These are phyloP conservation scores for Podarcis lilfordi DNA, from an alignment of 2,797 vertebrate genomes.

Conservation along the genomic window DNA sequence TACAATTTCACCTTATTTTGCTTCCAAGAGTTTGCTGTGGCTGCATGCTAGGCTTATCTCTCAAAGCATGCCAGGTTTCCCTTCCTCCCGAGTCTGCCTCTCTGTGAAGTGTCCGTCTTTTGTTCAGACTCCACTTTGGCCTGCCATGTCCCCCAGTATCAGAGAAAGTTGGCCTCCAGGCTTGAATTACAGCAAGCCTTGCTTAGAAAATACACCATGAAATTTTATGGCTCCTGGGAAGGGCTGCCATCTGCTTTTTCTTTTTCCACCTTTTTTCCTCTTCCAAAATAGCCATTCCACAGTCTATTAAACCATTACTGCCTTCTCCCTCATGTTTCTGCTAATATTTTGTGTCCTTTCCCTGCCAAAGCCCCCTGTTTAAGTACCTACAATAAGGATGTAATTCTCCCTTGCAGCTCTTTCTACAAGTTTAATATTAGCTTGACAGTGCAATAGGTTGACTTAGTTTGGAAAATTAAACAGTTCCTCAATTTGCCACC, in stretches of 20 bases:
- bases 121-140: slow-evolving; percentile 29
- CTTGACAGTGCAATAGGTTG: not conserved
- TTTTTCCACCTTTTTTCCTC: slow-evolving; percentile 40
- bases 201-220: slow-evolving; percentile 93
- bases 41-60: not conserved
- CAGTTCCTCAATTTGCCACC: not conserved
- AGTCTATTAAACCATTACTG: slow-evolving; percentile 70
- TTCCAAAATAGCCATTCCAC: slow-evolving; percentile 56
- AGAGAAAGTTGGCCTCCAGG: slow-evolving; percentile 78
- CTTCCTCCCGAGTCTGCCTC: slow-evolving; percentile 5
- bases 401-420: not conserved
- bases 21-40: not conserved
- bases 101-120: slow-evolving; percentile 49
- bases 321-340: slow-evolving; percentile 58
- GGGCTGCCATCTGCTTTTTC: slow-evolving; percentile 84
- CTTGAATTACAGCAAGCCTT: slow-evolving; percentile 89
- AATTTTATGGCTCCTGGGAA: slow-evolving; percentile 89
- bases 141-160: slow-evolving; percentile 65
- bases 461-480: slow-evolving; percentile 15
- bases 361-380: not conserved
- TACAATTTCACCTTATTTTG: not conserved
- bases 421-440: not conserved
- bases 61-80: not conserved
- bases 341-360: slow-evolving; percentile 51
- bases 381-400: slow-evolving; percentile 42